Conservation (phyloP, 2,797 vertebrate species). For the Epinephelus awoara region DNA sequence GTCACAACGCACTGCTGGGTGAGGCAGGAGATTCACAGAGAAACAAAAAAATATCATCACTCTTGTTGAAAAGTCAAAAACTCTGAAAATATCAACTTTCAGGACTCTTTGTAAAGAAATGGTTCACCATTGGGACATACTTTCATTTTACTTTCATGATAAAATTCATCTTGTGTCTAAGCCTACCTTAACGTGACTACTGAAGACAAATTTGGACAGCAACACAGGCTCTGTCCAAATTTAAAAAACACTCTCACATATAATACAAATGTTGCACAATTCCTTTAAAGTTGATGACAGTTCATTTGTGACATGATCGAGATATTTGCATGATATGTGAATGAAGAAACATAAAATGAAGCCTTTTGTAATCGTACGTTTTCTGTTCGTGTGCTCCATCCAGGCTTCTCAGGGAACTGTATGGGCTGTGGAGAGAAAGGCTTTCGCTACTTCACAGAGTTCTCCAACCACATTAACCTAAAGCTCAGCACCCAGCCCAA, state of each 20-base stretch:
- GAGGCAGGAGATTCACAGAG: constrained; percentile 67
- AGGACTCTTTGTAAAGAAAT: background rate
- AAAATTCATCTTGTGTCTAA: background rate
- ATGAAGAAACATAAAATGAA: background rate
- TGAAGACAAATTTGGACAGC: background rate
- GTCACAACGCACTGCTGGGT: constrained; percentile 95
- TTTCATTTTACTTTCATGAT: background rate
- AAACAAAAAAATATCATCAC: background rate
- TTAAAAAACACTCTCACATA: background rate
- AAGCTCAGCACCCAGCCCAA: constrained; percentile 97
- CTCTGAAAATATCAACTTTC: background rate
- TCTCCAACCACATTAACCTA: constrained; percentile 98
- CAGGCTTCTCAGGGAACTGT: constrained; percentile 97
- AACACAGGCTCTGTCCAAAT: background rate
- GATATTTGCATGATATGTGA: background rate
- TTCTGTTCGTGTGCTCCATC: constrained; percentile 6
- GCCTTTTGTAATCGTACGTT: background rate
- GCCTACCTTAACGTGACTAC: background rate
- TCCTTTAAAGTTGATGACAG: background rate
- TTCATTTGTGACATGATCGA: background rate
- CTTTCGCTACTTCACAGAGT: constrained; percentile 99
- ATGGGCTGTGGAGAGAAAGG: constrained; percentile 97
- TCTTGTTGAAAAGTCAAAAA: constrained; percentile 12
- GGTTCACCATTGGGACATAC: background rate
- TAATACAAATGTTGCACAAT: background rate